Evolutionary conservation across 2,888 invertebrate species (phyloP).

Genomic region (Rhaphigaster nebulosa): DNA sequence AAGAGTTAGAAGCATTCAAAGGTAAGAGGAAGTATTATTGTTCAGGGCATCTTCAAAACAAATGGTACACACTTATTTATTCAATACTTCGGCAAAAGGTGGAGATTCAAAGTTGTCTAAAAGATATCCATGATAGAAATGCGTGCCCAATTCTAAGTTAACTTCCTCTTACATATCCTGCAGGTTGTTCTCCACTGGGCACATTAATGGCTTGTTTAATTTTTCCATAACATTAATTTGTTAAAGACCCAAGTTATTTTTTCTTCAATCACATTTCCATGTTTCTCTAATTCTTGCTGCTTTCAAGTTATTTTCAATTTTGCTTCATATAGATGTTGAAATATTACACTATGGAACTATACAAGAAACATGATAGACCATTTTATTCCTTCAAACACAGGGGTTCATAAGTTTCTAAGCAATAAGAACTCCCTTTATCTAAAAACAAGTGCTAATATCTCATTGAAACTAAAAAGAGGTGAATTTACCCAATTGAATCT

Average conservation of each 20-base stretch:
- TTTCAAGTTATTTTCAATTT: not conserved
- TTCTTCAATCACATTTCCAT: not conserved
- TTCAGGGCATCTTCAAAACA: no score
- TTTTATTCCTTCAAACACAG: not conserved
- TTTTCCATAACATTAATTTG: not conserved
- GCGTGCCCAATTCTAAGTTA: not conserved
- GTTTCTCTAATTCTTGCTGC: not conserved
- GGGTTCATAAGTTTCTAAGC: not conserved
- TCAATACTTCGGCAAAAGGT: no score
- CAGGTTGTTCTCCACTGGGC: not conserved
- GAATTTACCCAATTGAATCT: not conserved
- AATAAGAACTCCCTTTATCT: not conserved
- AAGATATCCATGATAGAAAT: no score
- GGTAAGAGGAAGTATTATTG: no score
- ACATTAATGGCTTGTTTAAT: not conserved
- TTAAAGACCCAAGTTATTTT: not conserved
- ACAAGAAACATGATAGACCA: not conserved
- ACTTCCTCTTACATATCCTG: not conserved
- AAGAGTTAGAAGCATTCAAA: no score
- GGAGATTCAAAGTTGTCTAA: not conserved
- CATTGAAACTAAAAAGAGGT: not conserved
- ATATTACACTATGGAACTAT: not conserved
- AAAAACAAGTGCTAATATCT: not conserved
- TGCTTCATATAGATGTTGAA: not conserved
- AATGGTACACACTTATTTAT: no score